Conservation (phyloP, 2,888 invertebrate genomes). For the Melanchra persicariae region DNA sequence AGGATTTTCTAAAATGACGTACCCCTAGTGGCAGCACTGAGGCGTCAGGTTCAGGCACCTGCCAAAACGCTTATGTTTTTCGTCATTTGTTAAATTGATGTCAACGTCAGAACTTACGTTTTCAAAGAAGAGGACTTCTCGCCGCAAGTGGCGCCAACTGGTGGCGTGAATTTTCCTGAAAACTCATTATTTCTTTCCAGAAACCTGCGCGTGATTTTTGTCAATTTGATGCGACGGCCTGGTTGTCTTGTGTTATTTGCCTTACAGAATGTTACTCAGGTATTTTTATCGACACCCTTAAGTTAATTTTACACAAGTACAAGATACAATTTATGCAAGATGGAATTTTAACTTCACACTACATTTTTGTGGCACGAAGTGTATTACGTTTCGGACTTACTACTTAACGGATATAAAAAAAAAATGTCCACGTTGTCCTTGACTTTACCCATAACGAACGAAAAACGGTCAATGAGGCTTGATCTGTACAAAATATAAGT, state of each 20-base stretch:
- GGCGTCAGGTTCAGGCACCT: too few relatives aligned
- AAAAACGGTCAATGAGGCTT: constrained; percentile 65
- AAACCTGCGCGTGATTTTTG: neutral
- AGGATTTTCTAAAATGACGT: too few relatives aligned
- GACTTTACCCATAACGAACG: constrained; percentile 20
- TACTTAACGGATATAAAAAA: neutral
- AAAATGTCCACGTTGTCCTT: neutral
- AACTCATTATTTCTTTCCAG: neutral
- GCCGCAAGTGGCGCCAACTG: neutral
- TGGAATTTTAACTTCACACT: constrained; percentile 9
- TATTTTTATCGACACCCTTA: neutral
- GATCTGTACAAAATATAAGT: constrained; percentile 76
- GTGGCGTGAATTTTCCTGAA: neutral
- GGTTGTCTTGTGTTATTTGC: neutral
- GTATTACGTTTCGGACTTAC: neutral
- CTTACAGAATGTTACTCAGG: constrained; percentile 4
- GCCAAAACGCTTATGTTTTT: too few relatives aligned
- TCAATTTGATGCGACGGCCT: neutral
- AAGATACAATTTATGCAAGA: constrained; percentile 1
- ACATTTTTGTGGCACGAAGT: neutral
- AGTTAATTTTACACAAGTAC: constrained; percentile 4
- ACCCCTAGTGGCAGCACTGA: too few relatives aligned
- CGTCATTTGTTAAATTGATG: too few relatives aligned
- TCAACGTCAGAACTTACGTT: neutral
- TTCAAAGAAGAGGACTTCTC: neutral